Percentiles rank a stretch among this genome's conserved stretches.
Conservation (phyloP, 35 echinoderm and acorn worm genomes). For the Strongylocentrotus purpuratus region DNA sequence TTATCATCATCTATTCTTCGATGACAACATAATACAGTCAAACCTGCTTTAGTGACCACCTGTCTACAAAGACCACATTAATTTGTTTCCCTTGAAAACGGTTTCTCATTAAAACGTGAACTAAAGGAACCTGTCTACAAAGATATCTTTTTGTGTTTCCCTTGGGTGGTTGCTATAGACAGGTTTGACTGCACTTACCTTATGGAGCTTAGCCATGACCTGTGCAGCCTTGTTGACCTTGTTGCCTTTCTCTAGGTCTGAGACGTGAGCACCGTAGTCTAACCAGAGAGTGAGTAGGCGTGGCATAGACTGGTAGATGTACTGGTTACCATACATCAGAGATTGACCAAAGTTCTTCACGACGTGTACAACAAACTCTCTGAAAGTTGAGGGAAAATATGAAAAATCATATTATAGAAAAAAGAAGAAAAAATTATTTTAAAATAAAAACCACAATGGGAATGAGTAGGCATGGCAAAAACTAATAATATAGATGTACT, state of each 20-base stretch:
- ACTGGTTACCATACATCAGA: slow-evolving; percentile 84
- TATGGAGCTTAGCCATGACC: slow-evolving; percentile 56
- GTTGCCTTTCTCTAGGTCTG: slow-evolving; percentile 73
- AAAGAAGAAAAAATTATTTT: no score
- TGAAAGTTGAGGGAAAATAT: no score
- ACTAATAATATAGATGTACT: slow-evolving; percentile 98
- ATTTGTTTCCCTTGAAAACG: no score
- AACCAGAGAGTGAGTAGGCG: slow-evolving; percentile 86
- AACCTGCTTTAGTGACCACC: no score
- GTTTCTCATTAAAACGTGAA: no score
- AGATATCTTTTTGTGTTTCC: no score
- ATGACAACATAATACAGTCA: background rate
- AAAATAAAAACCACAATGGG: no score
- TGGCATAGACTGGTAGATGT: slow-evolving; percentile 99
- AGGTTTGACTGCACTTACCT: slow-evolving; percentile 59
- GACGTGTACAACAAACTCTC: slow-evolving; percentile 62
- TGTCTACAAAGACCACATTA: no score
- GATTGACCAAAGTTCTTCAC: slow-evolving; percentile 93
- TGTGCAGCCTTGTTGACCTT: slow-evolving; percentile 51
- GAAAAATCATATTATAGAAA: no score
- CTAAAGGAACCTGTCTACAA: no score
- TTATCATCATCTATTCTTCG: background rate
- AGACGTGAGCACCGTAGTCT: slow-evolving; percentile 79
- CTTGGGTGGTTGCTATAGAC: no score
- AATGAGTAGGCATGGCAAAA: slow-evolving; percentile 85